Evolutionary conservation across 2,888 invertebrate genomes (phyloP).

Genomic region (Corbicula japonica): DNA sequence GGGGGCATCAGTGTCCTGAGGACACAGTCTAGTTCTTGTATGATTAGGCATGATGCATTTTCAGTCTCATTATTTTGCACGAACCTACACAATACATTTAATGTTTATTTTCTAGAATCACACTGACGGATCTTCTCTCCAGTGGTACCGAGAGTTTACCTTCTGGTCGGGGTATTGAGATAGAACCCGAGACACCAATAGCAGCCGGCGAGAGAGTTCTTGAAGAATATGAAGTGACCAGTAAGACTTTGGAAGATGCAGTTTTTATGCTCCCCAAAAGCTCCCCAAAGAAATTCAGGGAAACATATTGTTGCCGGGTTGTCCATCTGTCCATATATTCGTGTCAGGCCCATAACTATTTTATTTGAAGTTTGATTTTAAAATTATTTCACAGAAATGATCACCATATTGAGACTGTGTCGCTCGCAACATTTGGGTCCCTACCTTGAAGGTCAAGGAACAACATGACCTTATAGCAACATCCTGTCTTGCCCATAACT

Average conservation of each 20-base stretch:
- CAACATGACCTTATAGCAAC: no score
- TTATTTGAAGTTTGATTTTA: not conserved
- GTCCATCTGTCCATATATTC: not conserved
- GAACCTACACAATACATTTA: not conserved
- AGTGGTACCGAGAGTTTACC: slow-evolving; percentile 44
- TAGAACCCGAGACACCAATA: slow-evolving; percentile 33
- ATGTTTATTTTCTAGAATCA: slow-evolving; percentile 40
- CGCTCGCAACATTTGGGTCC: no score
- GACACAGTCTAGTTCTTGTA: not conserved
- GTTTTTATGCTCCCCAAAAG: not conserved
- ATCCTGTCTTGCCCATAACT: no score
- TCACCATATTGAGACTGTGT: no score
- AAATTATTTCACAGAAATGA: no score
- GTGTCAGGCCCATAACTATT: not conserved
- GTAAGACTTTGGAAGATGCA: slow-evolving; percentile 32
- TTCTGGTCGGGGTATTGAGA: slow-evolving; percentile 39
- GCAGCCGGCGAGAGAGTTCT: slow-evolving; percentile 33
- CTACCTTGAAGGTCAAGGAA: no score
- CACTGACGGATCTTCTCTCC: slow-evolving; percentile 49
- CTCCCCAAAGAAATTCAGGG: not conserved
- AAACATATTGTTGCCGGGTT: not conserved
- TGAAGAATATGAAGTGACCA: slow-evolving; percentile 55
- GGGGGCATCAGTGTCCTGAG: not conserved
- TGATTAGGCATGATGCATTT: not conserved
- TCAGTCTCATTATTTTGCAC: not conserved